These are phyloP conservation scores for Taxidea taxus DNA, from an alignment of 2,113 vertebrate species.

Conservation along the genomic window DNA sequence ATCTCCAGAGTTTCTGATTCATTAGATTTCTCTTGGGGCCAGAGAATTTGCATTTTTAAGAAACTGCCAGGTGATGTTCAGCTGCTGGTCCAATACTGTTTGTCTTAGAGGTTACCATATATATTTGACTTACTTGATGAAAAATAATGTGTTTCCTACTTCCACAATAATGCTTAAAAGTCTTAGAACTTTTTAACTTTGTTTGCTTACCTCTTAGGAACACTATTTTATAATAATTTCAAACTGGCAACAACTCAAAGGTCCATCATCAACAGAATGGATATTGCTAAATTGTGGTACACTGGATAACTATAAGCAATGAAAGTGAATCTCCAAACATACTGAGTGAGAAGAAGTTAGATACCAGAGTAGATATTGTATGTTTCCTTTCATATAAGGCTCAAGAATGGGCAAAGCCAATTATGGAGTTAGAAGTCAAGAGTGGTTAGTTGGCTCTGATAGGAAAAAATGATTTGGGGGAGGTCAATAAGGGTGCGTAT, in stretches of 20 bases:
- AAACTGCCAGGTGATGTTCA: background rate
- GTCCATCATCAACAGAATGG: background rate
- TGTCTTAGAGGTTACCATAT: background rate
- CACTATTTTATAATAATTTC: background rate
- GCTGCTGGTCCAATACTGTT: background rate
- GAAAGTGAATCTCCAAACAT: background rate
- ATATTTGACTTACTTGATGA: slow-evolving; percentile 2
- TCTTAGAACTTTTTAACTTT: background rate
- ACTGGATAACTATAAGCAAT: background rate
- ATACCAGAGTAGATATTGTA: background rate
- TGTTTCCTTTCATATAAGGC: background rate
- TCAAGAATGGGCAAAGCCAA: slow-evolving; percentile 29
- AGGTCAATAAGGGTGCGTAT: background rate
- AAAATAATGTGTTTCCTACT: background rate
- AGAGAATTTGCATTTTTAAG: background rate
- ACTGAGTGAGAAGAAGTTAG: slow-evolving; percentile 6
- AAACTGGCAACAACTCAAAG: background rate
- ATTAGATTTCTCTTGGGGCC: background rate
- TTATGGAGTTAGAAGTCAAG: background rate
- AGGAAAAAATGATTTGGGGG: background rate
- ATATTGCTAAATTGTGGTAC: background rate
- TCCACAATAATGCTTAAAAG: background rate
- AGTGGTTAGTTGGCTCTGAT: background rate
- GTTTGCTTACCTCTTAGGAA: background rate
- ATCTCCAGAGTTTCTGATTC: background rate